phyloP scores from a whole-genome alignment of 37 sponge, comb jelly and placozoan species.

The Eunapius fragilis region DNA sequence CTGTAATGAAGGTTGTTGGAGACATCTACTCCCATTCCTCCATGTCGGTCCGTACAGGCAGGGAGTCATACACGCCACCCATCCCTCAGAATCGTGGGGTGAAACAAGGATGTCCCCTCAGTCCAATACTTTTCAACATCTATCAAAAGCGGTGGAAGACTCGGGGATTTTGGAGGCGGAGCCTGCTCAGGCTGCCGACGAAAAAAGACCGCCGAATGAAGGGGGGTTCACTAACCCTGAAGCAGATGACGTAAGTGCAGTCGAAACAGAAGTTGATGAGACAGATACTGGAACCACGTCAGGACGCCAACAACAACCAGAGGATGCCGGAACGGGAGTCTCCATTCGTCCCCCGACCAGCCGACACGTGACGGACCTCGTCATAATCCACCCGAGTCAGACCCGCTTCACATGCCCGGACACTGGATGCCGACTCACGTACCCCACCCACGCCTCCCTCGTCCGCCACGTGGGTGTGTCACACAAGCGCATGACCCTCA shows the following conservation, averaged over 20 bases:
- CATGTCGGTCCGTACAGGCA: background rate
- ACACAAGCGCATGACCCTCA: no score
- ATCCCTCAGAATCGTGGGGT: constrained; percentile 10
- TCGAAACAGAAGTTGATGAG: no score
- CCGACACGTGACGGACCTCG: background rate
- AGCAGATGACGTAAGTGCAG: no score
- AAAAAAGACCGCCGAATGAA: background rate
- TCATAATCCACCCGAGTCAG: no score
- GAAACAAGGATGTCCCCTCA: constrained; percentile 45
- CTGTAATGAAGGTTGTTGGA: background rate
- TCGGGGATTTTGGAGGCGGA: no score
- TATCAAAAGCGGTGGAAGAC: background rate
- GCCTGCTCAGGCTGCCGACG: background rate
- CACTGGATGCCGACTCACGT: no score
- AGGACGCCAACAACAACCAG: background rate
- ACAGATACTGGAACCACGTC: background rate
- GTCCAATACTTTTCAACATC: constrained; percentile 44
- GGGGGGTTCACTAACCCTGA: no score
- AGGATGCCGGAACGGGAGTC: no score
- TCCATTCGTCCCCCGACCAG: background rate
- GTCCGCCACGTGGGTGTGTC: no score
- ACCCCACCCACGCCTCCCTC: no score
- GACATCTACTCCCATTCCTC: constrained; percentile 39
- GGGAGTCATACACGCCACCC: background rate
- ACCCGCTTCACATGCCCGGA: no score